Conservation (phyloP, 1,140 invertebrate species). For the Drosophila simulans region DNA sequence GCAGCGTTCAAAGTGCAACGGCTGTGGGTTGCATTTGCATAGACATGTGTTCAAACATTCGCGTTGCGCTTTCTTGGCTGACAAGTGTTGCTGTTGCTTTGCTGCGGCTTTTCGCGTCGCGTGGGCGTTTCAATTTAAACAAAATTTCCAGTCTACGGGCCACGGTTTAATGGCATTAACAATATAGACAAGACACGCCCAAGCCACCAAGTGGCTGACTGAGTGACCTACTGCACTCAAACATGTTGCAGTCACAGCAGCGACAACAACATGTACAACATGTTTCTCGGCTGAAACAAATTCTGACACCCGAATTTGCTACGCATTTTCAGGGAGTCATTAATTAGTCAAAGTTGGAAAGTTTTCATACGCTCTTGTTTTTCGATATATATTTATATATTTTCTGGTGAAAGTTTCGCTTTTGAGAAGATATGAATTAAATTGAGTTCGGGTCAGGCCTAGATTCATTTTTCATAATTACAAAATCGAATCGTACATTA, state of each 20-base stretch:
- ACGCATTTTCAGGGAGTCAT: slow-evolving; percentile 70
- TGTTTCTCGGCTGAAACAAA: slow-evolving; percentile 34
- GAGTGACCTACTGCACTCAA: slow-evolving; percentile 69
- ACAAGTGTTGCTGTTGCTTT: slow-evolving; percentile 54
- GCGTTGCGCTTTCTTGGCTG: slow-evolving; percentile 32
- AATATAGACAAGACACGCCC: slow-evolving; percentile 57
- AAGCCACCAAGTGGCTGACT: slow-evolving; percentile 22
- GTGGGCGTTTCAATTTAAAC: slow-evolving; percentile 73
- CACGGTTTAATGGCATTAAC: slow-evolving; percentile 63
- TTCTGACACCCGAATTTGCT: slow-evolving; percentile 70
- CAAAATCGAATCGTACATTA: slow-evolving; percentile 61
- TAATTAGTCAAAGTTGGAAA: slow-evolving; percentile 70
- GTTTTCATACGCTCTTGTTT: slow-evolving; percentile 25
- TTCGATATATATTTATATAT: background rate
- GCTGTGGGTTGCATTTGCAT: slow-evolving; percentile 71
- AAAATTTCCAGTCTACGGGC: slow-evolving; percentile 68
- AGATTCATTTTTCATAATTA: slow-evolving; percentile 64
- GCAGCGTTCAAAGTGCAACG: slow-evolving; percentile 75
- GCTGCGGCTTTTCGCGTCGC: slow-evolving; percentile 17
- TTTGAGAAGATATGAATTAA: slow-evolving; percentile 25
- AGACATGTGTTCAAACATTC: slow-evolving; percentile 71
- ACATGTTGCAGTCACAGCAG: slow-evolving; percentile 49
- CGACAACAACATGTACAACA: slow-evolving; percentile 20
- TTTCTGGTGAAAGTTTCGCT: slow-evolving; percentile 60
- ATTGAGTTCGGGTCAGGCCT: slow-evolving; percentile 36